Conservation (phyloP, 2,888 invertebrate genomes). For the Perdita meconis region DNA sequence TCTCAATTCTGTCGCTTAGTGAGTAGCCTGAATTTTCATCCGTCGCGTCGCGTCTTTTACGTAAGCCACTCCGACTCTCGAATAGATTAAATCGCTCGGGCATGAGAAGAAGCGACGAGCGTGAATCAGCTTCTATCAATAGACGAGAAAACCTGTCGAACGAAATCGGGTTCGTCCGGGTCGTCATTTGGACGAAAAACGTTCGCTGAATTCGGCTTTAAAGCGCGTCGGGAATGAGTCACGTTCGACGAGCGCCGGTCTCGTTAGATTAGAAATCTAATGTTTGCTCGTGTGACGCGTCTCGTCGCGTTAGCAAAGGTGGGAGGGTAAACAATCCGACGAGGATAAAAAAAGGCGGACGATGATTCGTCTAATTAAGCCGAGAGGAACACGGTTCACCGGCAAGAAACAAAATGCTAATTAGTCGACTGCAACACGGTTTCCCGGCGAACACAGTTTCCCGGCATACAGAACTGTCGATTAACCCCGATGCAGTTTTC, state of each 20-base stretch:
- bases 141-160: neutral
- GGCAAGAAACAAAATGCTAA: slow-evolving; percentile 48
- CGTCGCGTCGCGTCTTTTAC: slow-evolving; percentile 27
- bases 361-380: neutral
- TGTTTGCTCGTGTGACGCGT: neutral
- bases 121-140: neutral
- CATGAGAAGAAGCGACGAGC: slow-evolving; percentile 1
- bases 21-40: slow-evolving; percentile 60
- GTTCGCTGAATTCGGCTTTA: neutral
- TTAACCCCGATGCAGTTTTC: slow-evolving; percentile 55
- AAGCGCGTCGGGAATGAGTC: neutral
- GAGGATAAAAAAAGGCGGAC: neutral
- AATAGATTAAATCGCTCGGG: slow-evolving; percentile 35
- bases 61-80: slow-evolving; percentile 25
- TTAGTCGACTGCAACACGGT: slow-evolving; percentile 40
- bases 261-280: slow-evolving; percentile 2
- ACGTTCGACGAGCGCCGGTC: neutral
- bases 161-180: too few species aligned
- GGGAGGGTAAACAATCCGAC: neutral
- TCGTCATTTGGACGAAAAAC: too few species aligned
- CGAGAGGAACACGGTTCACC: slow-evolving; percentile 4
- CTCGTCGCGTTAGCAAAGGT: too few species aligned
- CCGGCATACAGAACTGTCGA: slow-evolving; percentile 52
- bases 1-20: slow-evolving; percentile 66
- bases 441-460: slow-evolving; percentile 47